Percentiles rank a stretch among this genome's conserved stretches.
Conservation (phyloP, 2,797 vertebrate genomes). For the Neomorphus geoffroyi region DNA sequence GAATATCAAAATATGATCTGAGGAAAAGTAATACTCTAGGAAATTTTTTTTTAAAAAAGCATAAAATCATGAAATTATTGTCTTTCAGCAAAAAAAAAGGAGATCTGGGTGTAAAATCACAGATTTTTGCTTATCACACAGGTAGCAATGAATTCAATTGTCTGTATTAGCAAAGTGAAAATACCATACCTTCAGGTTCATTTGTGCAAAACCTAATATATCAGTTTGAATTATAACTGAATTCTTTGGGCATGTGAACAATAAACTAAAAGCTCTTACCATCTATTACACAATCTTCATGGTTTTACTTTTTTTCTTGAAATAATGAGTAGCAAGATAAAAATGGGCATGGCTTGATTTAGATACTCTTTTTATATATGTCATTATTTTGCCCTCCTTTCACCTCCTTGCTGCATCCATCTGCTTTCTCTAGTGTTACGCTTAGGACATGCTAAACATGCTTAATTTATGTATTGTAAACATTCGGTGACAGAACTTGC, state of each 20-base stretch:
- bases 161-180: background rate
- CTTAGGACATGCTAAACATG: slow-evolving; percentile 1
- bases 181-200: background rate
- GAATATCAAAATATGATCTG: background rate
- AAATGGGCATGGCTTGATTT: background rate
- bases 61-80: background rate
- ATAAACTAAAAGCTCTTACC: background rate
- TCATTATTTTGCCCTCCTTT: background rate
- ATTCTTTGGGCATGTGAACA: background rate
- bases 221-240: background rate
- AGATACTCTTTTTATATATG: background rate
- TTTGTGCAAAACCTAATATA: background rate
- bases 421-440: background rate
- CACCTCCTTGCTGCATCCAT: background rate
- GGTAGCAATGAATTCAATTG: background rate
- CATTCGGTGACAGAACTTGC: background rate
- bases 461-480: background rate
- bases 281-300: background rate
- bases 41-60: rapidly evolving
- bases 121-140: background rate
- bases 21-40: background rate
- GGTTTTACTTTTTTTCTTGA: background rate
- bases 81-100: background rate
- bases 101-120: background rate
- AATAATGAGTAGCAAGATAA: background rate